Evolutionary conservation across 2,797 vertebrate species (phyloP).

Genomic region (Argentina silus): DNA sequence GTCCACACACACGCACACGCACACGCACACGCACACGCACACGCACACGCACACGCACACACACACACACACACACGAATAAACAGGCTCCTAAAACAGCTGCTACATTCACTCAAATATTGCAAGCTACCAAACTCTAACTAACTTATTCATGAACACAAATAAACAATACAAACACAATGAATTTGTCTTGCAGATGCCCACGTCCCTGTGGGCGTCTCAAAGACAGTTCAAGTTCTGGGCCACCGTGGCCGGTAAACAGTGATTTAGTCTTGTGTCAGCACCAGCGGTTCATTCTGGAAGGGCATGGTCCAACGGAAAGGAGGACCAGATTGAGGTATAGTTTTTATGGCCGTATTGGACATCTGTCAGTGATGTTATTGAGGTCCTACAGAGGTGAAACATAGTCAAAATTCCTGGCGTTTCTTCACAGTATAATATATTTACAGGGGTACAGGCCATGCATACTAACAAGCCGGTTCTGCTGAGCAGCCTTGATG

Average conservation of each 20-base stretch:
- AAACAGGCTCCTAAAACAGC: too few species aligned
- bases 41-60: too few species aligned
- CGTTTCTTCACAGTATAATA: conserved; percentile 53
- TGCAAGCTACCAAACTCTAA: too few species aligned
- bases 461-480: conserved; percentile 49
- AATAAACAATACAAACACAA: too few species aligned
- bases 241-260: neutral
- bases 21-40: too few species aligned
- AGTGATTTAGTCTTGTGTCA: conserved; percentile 33
- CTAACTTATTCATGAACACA: too few species aligned
- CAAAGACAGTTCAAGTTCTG: neutral
- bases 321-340: conserved; percentile 36
- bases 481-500: conserved; percentile 45
- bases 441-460: conserved; percentile 49
- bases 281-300: conserved; percentile 21
- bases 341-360: conserved; percentile 44
- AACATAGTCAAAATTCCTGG: conserved; percentile 38
- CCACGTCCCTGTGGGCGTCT: neutral
- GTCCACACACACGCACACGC: too few species aligned
- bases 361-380: conserved; percentile 59
- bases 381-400: conserved; percentile 38
- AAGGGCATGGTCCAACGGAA: conserved; percentile 37
- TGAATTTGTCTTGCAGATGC: neutral
- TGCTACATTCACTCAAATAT: too few species aligned
- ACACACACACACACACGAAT: too few species aligned